Conservation (phyloP, 2,113 vertebrate species). For the Coracopsis vasa region DNA sequence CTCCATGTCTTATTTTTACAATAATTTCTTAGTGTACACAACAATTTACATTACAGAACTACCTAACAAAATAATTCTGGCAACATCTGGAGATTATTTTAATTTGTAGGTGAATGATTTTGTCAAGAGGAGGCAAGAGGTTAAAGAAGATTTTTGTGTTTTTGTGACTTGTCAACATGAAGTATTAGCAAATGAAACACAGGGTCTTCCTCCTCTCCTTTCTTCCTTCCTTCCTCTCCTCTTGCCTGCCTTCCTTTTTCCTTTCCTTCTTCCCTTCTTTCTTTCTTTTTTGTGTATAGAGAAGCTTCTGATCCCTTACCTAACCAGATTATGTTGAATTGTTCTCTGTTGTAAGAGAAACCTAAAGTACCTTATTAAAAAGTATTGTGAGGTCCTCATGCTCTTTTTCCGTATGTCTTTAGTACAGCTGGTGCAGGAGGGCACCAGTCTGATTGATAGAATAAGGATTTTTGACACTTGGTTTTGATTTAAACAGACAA, state of each 20-base stretch:
- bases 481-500: constrained; percentile 39
- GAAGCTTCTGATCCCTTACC: not conserved
- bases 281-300: not conserved
- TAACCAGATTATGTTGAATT: not conserved
- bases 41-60: not conserved
- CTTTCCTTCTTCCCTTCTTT: not conserved
- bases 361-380: not conserved
- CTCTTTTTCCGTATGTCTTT: not conserved
- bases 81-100: not conserved
- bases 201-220: not conserved
- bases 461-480: not conserved
- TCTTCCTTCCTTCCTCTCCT: not conserved
- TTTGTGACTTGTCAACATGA: constrained; percentile 5
- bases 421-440: not conserved
- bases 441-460: not conserved
- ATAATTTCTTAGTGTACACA: not conserved
- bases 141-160: not conserved
- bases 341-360: not conserved
- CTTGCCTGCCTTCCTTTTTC: not conserved
- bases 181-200: not conserved
- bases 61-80: not conserved
- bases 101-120: not conserved
- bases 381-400: not conserved
- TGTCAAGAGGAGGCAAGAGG: not conserved
- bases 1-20: not conserved